Evolutionary conservation across 2,113 vertebrate genomes (phyloP).

Genomic region (Mohoua ochrocephala): DNA sequence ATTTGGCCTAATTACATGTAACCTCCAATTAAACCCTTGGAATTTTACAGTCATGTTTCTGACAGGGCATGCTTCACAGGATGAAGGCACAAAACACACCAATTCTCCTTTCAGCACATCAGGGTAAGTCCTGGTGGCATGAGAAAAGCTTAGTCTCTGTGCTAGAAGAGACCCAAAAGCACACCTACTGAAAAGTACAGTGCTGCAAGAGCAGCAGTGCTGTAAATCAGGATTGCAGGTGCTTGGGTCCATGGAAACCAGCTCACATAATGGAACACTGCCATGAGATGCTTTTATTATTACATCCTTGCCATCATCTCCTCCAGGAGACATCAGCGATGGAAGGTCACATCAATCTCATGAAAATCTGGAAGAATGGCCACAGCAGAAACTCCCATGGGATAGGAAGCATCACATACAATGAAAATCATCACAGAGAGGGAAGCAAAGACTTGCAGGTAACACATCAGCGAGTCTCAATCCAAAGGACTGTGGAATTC

Average conservation of each 20-base stretch:
- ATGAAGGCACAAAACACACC: not conserved
- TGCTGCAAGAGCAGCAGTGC: not conserved
- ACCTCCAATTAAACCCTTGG: not conserved
- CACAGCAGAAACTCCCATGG: not conserved
- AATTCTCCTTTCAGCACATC: not conserved
- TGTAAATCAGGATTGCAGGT: not conserved
- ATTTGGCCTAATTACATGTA: not conserved
- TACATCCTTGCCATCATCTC: not conserved
- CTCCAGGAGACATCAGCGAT: not conserved
- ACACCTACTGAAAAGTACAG: not conserved
- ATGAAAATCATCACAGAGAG: not conserved
- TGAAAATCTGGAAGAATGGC: not conserved
- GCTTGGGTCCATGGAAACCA: not conserved
- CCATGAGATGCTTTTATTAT: not conserved
- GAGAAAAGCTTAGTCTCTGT: not conserved
- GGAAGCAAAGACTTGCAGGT: not conserved
- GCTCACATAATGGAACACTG: not conserved
- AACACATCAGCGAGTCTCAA: accelerated
- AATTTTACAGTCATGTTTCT: not conserved
- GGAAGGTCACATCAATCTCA: not conserved
- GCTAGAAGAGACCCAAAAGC: not conserved
- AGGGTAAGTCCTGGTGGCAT: not conserved
- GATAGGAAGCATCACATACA: not conserved
- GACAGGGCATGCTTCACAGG: accelerated
- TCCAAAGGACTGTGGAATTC: not conserved